Evolutionary conservation across 2,888 invertebrate species (phyloP), one percentile per base, ranked within the genome.

Genomic region (Diaphora mendica): DNA sequence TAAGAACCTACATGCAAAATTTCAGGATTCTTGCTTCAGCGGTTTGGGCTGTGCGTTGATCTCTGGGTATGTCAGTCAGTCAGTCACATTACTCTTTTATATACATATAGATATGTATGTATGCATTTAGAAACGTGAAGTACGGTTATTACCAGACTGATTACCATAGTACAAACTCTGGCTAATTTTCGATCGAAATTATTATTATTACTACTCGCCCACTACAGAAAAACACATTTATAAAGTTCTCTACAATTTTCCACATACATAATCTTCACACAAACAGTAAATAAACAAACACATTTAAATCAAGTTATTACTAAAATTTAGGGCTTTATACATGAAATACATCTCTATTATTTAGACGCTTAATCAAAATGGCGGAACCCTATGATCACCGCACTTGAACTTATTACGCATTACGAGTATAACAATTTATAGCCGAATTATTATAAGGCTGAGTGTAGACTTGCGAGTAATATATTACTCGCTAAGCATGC

Each of bases 311-410:
- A 71, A 68, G 68, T 68, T 55, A 59, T 74, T 74, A 71, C 68
- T 70, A 9, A 74, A 71, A 74, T 68, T 68, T 39, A 30, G 26
- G 48, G 35, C 23, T 48, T 64, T n/a, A n/a, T n/a, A n/a, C n/a
- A n/a, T n/a, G n/a, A n/a, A 59, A 48, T 42, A 68, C 17, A 64
- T 39, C 33, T 68, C n/a, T 59, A 70, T 42, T 71, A 68, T 59
- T 59, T 71, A 71, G 48, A 15, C 26, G n/a, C 44, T 48, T 68
- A 71, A 64, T 64, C 64, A 65, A 71, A 71, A 71, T 71, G 69
- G 66, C 68, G 73, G 67, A 77, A 73, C 72, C 64, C 30, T 72
- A 68, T 76, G 71, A 83, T 79, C 81, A 76, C n/a, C 35, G 68
- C 33, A n/a, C 67, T 74, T 35, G 59, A 71, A 66, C 26, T 48